Percentiles rank a stretch among this genome's conserved stretches.
Conservation (phyloP, 2,888 invertebrate genomes). For the Sialis fuliginosa region DNA sequence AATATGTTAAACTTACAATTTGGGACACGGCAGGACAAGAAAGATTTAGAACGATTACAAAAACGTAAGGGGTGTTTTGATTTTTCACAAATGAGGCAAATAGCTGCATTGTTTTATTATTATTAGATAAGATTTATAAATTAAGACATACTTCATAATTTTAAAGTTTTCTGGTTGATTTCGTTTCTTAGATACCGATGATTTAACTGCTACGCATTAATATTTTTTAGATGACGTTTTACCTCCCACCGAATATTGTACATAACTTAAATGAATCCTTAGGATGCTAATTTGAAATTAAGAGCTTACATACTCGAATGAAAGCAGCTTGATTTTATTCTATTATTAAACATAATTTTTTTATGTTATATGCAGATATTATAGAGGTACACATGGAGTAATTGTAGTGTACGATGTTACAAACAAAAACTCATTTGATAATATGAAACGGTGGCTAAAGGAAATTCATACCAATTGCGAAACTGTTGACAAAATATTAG, state of each 20-base stretch:
- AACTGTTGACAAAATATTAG: conserved; percentile 93
- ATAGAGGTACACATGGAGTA: conserved; percentile 97
- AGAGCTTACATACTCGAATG: no score
- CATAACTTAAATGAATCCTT: no score
- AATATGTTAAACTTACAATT: conserved; percentile 85
- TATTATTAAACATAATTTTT: background rate
- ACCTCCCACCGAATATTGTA: no score
- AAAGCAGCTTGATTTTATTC: background rate
- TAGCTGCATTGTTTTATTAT: no score
- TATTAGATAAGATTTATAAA: no score
- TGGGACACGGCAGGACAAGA: conserved; percentile 99
- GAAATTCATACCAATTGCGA: conserved; percentile 99
- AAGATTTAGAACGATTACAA: conserved; percentile 94
- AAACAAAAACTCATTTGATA: conserved; percentile 96
- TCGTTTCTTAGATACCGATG: no score
- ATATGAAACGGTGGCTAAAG: conserved; percentile 96
- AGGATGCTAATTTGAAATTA: no score
- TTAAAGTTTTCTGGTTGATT: no score
- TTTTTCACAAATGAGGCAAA: no score
- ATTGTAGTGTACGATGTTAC: conserved; percentile 99
- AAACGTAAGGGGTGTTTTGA: conserved; percentile 46
- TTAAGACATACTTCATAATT: no score
- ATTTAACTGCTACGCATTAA: no score
- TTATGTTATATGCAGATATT: conserved; percentile 41
- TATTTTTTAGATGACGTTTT: no score